These are phyloP conservation scores for Micrastur ruficollis DNA, from an alignment of 2,797 vertebrate genomes.

Conservation along the genomic window DNA sequence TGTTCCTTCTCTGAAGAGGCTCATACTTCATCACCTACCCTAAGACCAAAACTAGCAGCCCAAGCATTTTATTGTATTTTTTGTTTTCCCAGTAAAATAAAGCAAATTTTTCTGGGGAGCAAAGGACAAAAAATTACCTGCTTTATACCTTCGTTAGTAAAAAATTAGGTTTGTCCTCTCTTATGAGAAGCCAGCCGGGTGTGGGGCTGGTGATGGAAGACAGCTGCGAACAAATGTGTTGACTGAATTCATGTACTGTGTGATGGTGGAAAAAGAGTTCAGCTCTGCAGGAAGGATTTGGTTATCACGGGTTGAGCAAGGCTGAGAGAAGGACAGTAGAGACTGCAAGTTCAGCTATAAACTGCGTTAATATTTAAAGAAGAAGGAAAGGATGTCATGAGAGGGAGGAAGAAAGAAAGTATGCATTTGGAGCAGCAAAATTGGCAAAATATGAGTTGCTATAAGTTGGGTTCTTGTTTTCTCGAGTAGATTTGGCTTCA, in stretches of 20 bases:
- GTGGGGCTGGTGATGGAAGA: constrained; percentile 21
- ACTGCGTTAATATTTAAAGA: not conserved
- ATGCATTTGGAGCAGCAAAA: constrained; percentile 6
- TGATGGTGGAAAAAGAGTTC: constrained; percentile 17
- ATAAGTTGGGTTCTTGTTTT: constrained; percentile 33
- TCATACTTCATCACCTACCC: not conserved
- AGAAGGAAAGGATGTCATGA: not conserved
- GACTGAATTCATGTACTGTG: constrained; percentile 40
- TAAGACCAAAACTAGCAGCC: constrained; percentile 34
- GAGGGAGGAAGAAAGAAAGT: not conserved
- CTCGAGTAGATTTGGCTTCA: constrained; percentile 41
- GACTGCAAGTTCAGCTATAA: not conserved
- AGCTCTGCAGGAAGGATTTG: not conserved
- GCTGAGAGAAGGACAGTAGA: not conserved
- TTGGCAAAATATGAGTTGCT: constrained; percentile 35
- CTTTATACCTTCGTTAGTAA: constrained; percentile 31
- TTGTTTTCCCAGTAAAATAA: not conserved
- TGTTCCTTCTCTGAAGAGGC: constrained; percentile 34
- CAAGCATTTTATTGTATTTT: not conserved
- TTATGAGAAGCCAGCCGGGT: not conserved
- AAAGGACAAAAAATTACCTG: constrained; percentile 6
- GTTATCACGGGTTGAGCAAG: not conserved
- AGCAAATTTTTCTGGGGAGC: not conserved
- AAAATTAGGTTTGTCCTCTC: constrained; percentile 23
- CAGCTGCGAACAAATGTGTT: constrained; percentile 55